These are phyloP conservation scores for Paramormyrops kingsleyae DNA, from an alignment of 2,113 vertebrate genomes.

Conservation along the genomic window DNA sequence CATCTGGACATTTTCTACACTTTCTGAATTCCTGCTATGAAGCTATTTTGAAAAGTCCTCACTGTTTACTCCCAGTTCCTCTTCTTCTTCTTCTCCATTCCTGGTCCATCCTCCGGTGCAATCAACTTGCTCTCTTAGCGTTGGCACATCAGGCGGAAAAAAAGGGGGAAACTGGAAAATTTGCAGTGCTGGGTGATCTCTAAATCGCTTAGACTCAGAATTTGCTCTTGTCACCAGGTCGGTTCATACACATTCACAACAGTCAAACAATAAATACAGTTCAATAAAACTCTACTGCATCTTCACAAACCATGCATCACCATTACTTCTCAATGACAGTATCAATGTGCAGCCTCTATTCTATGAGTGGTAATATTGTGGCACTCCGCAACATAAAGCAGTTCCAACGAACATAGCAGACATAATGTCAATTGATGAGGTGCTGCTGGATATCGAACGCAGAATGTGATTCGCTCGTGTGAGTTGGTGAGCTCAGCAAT, in stretches of 20 bases:
- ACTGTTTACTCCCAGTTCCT: not conserved
- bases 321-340: not conserved
- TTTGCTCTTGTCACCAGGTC: not conserved
- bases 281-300: not conserved
- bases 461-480: not conserved
- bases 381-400: not conserved
- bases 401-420: not conserved
- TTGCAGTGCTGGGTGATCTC: not conserved
- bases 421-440: not conserved
- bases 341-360: not conserved
- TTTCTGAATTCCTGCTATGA: not conserved
- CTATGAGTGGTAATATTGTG: not conserved
- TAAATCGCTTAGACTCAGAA: not conserved
- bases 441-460: not conserved
- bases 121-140: not conserved
- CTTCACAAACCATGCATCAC: not conserved
- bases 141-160: not conserved
- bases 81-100: not conserved
- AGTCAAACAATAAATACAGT: not conserved
- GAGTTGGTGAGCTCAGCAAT: not conserved
- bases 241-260: not conserved
- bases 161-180: not conserved
- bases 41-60: not conserved
- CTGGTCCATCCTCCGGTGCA: not conserved
- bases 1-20: not conserved